Evolutionary conservation across 92 coral and sea anemone species (phyloP), one percentile per base, ranked within the genome.

Genomic region (Epizoanthus ramosus): DNA sequence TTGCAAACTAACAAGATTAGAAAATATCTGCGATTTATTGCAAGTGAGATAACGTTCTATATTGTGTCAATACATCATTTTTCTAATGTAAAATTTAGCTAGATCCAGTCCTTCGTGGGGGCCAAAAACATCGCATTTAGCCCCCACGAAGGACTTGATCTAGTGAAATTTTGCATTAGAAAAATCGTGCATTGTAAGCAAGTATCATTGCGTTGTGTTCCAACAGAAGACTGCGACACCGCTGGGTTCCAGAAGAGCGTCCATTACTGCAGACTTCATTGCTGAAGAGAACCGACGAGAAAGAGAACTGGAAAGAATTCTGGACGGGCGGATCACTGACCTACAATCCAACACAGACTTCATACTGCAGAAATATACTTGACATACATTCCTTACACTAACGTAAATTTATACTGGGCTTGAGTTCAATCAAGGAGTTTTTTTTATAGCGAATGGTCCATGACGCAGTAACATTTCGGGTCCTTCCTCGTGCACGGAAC

Each of bases 251-350:
- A 85, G 98, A 73, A 90, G 99, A 60, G 83, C 92, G 19, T 96
- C 99, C 8, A 74, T 96, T 89, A 96, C 99, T 3, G 92, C 98
- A 19, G 97, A 96, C 66, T 96, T 96, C 74, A 77, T 96, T 57
- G 97, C 91, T 14, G 99, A 96, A 39, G 99, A 96, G 80, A 92
- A 89, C 57, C 88, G 93, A 71, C 90, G 99, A 23, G 99, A 94
- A 59, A 93, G 80, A 39, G 98, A 96, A 87, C 95, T 96, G 76
- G 96, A 94, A 80, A 83, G 97, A 85, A 87, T 96, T 57, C 84
- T 96, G 33, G 99, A 96, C 86, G 74, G 92, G 67, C 80, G 98
- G 63, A 85, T 96, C 73, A 93, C 93, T 9, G 98, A 96, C 84
- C 90, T 96, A 39, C 86, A 90, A 75, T 81, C 95, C 6, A 92